Evolutionary conservation across 2,113 vertebrate genomes (phyloP).

Genomic region (Sinocyclocheilus anshuiensis): DNA sequence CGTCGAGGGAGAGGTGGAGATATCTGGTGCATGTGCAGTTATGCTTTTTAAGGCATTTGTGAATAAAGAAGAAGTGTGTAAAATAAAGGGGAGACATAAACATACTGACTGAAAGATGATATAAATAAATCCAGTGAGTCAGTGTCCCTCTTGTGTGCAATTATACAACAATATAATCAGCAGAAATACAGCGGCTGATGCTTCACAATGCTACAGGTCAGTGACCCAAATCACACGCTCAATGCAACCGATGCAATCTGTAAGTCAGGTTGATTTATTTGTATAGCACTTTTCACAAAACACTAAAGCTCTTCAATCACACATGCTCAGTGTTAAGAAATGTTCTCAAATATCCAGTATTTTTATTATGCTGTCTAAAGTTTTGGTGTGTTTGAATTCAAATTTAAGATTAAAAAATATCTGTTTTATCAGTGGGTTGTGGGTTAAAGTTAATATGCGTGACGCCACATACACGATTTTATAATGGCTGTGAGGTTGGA

Average conservation of each 20-base stretch:
- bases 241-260: neutral
- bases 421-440: neutral
- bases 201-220: neutral
- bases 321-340: neutral
- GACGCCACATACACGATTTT: neutral
- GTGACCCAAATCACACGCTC: neutral
- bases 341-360: neutral
- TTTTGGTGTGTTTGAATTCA: neutral
- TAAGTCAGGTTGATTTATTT: neutral
- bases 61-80: too few species aligned
- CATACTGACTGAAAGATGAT: constrained; percentile 1
- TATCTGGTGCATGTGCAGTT: neutral
- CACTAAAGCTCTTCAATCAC: neutral
- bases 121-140: neutral
- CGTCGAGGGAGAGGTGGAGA: neutral
- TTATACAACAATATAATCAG: constrained; percentile 2
- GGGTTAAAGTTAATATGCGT: neutral
- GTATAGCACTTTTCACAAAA: neutral
- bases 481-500: neutral
- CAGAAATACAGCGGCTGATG: neutral
- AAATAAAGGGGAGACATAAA: neutral
- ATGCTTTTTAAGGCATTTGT: neutral
- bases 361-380: neutral
- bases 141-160: neutral
- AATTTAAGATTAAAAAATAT: neutral